A percentile compares a stretch with the other conserved stretches of the same genome.
Conservation (phyloP, 2,888 invertebrate species). For the Pachliopta kotzebuea region DNA sequence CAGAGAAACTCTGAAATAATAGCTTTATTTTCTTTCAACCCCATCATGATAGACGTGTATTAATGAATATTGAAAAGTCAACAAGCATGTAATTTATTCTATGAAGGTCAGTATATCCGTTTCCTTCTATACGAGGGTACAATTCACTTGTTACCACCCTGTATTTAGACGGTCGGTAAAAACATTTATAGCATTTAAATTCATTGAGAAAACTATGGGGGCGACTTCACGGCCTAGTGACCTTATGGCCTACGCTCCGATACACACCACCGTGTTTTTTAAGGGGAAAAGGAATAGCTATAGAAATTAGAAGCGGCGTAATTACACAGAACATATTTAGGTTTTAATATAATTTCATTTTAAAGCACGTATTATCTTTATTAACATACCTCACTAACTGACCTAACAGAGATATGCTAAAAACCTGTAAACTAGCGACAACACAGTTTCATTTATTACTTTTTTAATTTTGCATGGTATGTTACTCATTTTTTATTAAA, state of each 20-base stretch:
- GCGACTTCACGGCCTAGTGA: slow-evolving; percentile 18
- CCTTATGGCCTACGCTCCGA: slow-evolving; percentile 24
- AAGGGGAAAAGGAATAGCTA: slow-evolving; percentile 14
- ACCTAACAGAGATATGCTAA: too few species aligned
- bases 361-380: neutral
- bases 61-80: slow-evolving; percentile 12
- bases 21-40: too few species aligned
- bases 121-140: slow-evolving; percentile 11
- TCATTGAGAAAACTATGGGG: slow-evolving; percentile 18
- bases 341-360: neutral
- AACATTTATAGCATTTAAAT: slow-evolving; percentile 25
- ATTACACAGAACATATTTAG: slow-evolving; percentile 2
- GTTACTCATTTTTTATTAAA: too few species aligned
- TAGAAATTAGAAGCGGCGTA: neutral
- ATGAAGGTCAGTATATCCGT: neutral
- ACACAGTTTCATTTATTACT: too few species aligned
- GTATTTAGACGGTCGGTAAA: slow-evolving; percentile 24
- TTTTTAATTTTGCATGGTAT: too few species aligned
- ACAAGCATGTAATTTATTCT: slow-evolving; percentile 13
- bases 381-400: neutral
- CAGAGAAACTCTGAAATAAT: neutral
- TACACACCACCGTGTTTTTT: slow-evolving; percentile 26
- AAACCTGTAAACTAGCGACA: too few species aligned
- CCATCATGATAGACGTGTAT: neutral
- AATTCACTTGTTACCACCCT: slow-evolving; percentile 25